Evolutionary conservation across 2,113 vertebrate species (phyloP).

Genomic region (Onychorhynchus coronatus): DNA sequence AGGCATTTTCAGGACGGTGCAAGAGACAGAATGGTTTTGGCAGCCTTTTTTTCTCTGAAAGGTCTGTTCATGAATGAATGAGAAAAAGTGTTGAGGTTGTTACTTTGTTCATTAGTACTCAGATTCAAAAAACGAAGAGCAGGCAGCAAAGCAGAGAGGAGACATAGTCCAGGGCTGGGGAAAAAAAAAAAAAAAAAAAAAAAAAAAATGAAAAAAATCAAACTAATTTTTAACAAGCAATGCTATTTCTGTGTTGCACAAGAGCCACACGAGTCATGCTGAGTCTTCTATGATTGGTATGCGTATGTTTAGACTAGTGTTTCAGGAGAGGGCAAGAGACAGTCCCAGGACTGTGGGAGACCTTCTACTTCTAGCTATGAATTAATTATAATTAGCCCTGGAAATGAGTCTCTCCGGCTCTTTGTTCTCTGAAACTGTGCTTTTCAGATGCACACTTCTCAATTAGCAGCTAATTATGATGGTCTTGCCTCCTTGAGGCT

Average conservation of each 20-base stretch:
- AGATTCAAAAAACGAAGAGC: not conserved
- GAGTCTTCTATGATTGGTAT: constrained; percentile 13
- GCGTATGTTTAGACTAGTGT: constrained; percentile 35
- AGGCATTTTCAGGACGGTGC: not conserved
- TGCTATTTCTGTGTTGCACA: constrained; percentile 51
- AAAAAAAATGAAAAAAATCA: not conserved
- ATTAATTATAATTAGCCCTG: constrained; percentile 57
- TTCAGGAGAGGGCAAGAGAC: constrained; percentile 30
- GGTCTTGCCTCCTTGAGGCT: constrained; percentile 25
- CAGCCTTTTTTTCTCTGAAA: not conserved
- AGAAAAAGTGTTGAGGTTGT: not conserved
- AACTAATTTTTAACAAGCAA: constrained; percentile 30
- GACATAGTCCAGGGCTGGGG: not conserved
- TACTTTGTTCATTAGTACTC: accelerated
- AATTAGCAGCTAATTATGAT: constrained; percentile 67
- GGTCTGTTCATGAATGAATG: not conserved
- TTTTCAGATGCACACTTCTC: constrained; percentile 3
- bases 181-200: not conserved
- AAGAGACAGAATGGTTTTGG: not conserved
- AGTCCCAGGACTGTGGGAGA: constrained; percentile 36
- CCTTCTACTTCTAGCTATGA: constrained; percentile 47
- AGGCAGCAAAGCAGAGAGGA: not conserved
- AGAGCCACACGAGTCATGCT: constrained; percentile 14
- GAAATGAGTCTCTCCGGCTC: not conserved
- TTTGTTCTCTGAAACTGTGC: constrained; percentile 39